Evolutionary conservation across 2,797 vertebrate genomes (phyloP).

Genomic region (Lemur catta): DNA sequence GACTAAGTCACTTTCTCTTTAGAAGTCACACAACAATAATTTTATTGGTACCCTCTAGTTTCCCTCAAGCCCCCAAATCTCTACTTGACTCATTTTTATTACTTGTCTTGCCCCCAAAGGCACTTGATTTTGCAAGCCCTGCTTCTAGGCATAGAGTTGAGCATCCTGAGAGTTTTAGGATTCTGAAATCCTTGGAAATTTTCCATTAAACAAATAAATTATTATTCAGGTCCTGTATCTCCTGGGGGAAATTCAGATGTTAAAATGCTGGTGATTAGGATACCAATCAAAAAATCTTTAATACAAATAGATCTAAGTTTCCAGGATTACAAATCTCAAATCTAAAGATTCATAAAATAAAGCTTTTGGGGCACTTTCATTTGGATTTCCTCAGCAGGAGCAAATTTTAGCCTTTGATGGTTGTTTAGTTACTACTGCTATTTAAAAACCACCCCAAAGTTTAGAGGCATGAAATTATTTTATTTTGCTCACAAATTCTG

Average conservation of each 20-base stretch:
- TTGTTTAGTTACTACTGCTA: not conserved
- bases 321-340: not conserved
- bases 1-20: not conserved
- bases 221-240: not conserved
- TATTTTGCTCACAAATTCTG: not conserved
- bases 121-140: not conserved
- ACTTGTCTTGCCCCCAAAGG: not conserved
- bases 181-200: not conserved
- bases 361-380: not conserved
- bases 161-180: not conserved
- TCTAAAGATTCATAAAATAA: slow-evolving; percentile 18
- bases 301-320: not conserved
- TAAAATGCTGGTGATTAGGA: not conserved
- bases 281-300: not conserved
- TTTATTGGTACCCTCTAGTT: not conserved
- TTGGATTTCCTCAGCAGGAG: not conserved
- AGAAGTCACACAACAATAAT: not conserved
- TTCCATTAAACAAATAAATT: not conserved
- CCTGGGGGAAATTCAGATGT: not conserved
- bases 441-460: not conserved
- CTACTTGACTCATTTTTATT: not conserved
- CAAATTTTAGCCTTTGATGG: not conserved
- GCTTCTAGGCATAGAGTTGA: not conserved
- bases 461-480: not conserved
- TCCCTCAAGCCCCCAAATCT: not conserved